Evolutionary conservation across 1,140 invertebrate genomes (phyloP).

Genomic region (Drosophila ohnishii): DNA sequence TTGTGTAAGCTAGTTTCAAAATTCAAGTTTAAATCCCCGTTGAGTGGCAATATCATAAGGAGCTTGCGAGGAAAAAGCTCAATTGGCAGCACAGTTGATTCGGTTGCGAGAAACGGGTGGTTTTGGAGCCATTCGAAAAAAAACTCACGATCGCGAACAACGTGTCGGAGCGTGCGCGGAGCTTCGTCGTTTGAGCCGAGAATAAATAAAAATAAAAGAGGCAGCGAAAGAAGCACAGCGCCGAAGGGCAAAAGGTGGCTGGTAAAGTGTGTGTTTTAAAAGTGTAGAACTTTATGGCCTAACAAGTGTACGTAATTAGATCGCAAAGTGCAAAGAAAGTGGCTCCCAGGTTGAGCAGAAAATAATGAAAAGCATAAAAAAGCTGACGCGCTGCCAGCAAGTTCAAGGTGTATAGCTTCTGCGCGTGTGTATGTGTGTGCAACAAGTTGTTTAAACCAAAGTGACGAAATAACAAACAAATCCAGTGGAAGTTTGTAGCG

Average conservation of each 20-base stretch:
- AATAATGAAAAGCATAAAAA: slow-evolving; percentile 22
- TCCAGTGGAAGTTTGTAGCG: background rate
- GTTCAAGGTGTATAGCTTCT: slow-evolving; percentile 60
- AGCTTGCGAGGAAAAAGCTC: background rate
- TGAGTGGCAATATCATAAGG: no score
- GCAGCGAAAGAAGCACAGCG: slow-evolving; percentile 5
- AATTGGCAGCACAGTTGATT: background rate
- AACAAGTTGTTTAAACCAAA: slow-evolving; percentile 45
- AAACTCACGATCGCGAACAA: background rate
- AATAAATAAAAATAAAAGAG: slow-evolving; percentile 18
- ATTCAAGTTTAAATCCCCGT: background rate
- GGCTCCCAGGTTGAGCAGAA: background rate
- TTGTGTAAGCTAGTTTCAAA: background rate
- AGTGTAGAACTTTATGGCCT: background rate
- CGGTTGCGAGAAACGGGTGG: background rate
- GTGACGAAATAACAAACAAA: slow-evolving; percentile 7
- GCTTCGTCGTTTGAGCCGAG: slow-evolving; percentile 24
- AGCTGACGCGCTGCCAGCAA: slow-evolving; percentile 45
- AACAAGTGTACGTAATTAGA: slow-evolving; percentile 7
- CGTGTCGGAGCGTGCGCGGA: slow-evolving; percentile 2
- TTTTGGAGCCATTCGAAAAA: background rate
- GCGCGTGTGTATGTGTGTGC: slow-evolving; percentile 32
- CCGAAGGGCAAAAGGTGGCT: slow-evolving; percentile 10
- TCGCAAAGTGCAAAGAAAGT: slow-evolving; percentile 10
- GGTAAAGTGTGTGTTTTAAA: slow-evolving; percentile 33